These are phyloP conservation scores for Oscarella lobularis DNA, from an alignment of 37 sponge, comb jelly and placozoan genomes.

Conservation along the genomic window DNA sequence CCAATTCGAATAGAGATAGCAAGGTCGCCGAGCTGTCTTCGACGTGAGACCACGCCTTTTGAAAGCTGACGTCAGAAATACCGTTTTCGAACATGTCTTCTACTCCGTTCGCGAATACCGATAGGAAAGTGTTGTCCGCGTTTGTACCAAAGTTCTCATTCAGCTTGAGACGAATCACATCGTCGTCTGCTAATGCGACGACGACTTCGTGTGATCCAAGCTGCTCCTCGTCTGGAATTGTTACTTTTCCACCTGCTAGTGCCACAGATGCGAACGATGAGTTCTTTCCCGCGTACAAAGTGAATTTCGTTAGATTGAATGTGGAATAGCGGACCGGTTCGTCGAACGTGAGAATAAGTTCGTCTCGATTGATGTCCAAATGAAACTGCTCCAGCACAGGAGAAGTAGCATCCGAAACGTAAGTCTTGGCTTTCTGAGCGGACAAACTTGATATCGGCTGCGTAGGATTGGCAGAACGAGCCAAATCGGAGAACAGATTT, in stretches of 20 bases:
- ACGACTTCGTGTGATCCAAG: neutral
- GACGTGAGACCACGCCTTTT: neutral
- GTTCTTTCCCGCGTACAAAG: neutral
- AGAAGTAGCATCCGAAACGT: constrained; percentile 34
- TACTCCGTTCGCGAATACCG: constrained; percentile 1
- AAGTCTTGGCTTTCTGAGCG: constrained; percentile 19
- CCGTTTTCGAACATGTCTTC: neutral
- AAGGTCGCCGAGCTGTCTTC: neutral
- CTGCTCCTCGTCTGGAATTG: neutral
- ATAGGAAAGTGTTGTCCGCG: constrained; percentile 47
- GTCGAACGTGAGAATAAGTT: constrained; percentile 45
- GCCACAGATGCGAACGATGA: neutral
- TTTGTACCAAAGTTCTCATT: constrained; percentile 31
- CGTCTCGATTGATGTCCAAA: constrained; percentile 46
- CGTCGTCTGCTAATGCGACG: constrained; percentile 37
- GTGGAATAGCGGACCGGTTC: constrained; percentile 64
- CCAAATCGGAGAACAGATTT: neutral
- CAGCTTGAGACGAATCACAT: constrained; percentile 41
- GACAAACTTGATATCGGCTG: neutral
- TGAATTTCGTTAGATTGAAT: constrained; percentile 32
- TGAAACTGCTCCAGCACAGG: constrained; percentile 36
- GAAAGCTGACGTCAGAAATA: neutral
- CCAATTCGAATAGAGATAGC: neutral
- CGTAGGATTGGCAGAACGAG: neutral
- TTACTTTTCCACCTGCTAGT: neutral